A percentile compares a stretch with the other conserved stretches of the same genome.
Evolutionary conservation across 2,113 vertebrate species (phyloP).

Genomic region (Sakesphorus luctuosus): DNA sequence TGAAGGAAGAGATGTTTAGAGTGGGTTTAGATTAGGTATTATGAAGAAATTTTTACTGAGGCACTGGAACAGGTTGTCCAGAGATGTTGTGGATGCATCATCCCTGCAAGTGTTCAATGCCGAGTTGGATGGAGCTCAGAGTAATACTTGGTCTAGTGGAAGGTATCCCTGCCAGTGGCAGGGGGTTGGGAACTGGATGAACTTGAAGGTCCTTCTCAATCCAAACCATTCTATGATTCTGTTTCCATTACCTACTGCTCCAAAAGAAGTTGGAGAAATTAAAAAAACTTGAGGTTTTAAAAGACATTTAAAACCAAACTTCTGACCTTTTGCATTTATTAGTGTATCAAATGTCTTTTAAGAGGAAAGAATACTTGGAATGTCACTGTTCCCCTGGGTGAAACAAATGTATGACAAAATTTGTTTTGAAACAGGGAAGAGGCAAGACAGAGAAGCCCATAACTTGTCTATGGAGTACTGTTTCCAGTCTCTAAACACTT

Average conservation of each 20-base stretch:
- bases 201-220: background rate
- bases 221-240: background rate
- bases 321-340: background rate
- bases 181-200: background rate
- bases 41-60: background rate
- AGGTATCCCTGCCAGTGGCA: background rate
- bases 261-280: background rate
- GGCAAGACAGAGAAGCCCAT: background rate
- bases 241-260: background rate
- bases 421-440: background rate
- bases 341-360: conserved; percentile 10
- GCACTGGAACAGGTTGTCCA: background rate
- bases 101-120: background rate
- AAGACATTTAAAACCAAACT: background rate
- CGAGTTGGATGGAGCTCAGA: background rate
- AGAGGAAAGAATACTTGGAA: conserved; percentile 15
- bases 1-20: background rate
- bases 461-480: background rate
- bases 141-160: background rate
- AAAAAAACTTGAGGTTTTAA: background rate
- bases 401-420: conserved; percentile 12
- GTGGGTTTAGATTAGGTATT: background rate
- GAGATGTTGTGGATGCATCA: background rate
- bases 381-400: background rate
- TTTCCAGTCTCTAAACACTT: background rate